Evolutionary conservation across 1,140 invertebrate genomes (phyloP).

Genomic region (Bombus picipes): DNA sequence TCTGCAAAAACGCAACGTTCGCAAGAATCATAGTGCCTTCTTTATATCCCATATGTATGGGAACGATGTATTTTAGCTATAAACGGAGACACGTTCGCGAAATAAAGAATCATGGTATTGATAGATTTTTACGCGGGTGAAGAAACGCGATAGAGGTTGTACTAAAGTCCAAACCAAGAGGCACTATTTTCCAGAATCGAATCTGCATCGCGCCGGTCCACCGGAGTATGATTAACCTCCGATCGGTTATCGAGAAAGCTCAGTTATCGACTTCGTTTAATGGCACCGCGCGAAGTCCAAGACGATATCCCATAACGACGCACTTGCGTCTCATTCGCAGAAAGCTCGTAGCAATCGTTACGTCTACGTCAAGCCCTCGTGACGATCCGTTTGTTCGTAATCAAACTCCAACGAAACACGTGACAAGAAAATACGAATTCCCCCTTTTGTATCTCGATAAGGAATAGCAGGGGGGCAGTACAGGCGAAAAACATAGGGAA

Average conservation of each 20-base stretch:
- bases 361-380: constrained; percentile 56
- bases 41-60: too few relatives aligned
- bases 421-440: constrained; percentile 41
- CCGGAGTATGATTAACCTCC: constrained; percentile 53
- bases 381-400: constrained; percentile 34
- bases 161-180: constrained; percentile 13
- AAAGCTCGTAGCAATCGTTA: constrained; percentile 54
- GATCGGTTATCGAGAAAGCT: constrained; percentile 58
- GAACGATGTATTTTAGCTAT: too few relatives aligned
- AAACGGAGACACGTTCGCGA: too few relatives aligned
- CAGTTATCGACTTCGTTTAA: constrained; percentile 60
- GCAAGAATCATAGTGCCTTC: too few relatives aligned
- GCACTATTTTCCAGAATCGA: constrained; percentile 28
- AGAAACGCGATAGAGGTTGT: neutral
- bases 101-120: neutral
- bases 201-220: constrained; percentile 43
- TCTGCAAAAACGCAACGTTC: too few relatives aligned
- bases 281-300: constrained; percentile 63
- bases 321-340: constrained; percentile 40
- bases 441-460: constrained; percentile 28
- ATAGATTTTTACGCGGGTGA: neutral
- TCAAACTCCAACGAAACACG: constrained; percentile 22
- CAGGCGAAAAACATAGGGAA: constrained; percentile 5
- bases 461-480: neutral
- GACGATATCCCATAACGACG: constrained; percentile 44